phyloP scores from a whole-genome alignment of 2,888 invertebrate species.

The Parascotia fuliginaria region DNA sequence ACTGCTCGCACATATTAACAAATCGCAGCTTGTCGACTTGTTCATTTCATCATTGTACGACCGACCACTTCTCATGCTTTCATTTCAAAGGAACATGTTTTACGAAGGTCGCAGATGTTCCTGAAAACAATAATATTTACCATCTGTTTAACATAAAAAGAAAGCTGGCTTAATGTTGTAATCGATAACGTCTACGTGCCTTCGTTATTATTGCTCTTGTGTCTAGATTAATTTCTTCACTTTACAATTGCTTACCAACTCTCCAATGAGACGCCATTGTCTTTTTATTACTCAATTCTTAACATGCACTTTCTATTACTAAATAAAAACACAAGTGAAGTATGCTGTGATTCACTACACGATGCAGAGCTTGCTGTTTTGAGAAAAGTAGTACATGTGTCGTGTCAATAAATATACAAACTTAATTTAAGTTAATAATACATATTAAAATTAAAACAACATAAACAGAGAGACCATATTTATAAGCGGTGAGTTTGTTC shows the following conservation, averaged over 20 bases:
- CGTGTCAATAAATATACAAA: neutral
- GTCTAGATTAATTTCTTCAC: constrained; percentile 59
- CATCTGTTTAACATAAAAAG: constrained; percentile 50
- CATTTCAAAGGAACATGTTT: constrained; percentile 36
- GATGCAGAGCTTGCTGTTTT: neutral
- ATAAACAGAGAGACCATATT: no score
- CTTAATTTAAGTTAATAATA: no score
- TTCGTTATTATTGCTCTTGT: constrained; percentile 54
- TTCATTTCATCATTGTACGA: constrained; percentile 44
- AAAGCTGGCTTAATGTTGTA: constrained; percentile 55
- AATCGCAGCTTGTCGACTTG: constrained; percentile 45
- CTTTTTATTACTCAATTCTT: constrained; percentile 49
- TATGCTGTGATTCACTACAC: constrained; percentile 30
- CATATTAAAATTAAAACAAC: no score
- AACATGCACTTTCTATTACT: constrained; percentile 59
- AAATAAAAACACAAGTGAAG: constrained; percentile 28
- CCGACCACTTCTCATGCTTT: constrained; percentile 23
- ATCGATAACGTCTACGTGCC: constrained; percentile 41
- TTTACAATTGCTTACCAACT: constrained; percentile 49
- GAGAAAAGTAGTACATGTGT: neutral
- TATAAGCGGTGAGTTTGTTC: constrained; percentile 19
- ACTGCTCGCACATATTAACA: constrained; percentile 50
- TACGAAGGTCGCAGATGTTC: constrained; percentile 33
- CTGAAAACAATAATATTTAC: constrained; percentile 42
- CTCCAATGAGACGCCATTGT: constrained; percentile 59